Evolutionary conservation across 2,888 invertebrate genomes (phyloP).

Genomic region (Drosophila nigricruria): DNA sequence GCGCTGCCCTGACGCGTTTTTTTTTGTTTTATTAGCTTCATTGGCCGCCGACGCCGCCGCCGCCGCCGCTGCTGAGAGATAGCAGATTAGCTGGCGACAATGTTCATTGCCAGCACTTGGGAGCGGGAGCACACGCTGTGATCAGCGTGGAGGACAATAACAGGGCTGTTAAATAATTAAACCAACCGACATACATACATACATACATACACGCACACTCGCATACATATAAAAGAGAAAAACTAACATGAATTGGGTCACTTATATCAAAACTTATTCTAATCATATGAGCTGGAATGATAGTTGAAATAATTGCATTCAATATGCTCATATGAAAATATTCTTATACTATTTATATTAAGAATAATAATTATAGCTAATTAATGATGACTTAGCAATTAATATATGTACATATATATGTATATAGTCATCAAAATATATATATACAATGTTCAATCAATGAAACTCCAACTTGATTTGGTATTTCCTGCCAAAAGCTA

Average conservation of each 20-base stretch:
- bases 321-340: too few species aligned
- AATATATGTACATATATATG: too few species aligned
- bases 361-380: constrained; percentile 12
- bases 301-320: not conserved
- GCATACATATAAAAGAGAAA: not conserved
- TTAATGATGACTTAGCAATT: too few species aligned
- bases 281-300: not conserved
- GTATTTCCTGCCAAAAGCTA: too few species aligned
- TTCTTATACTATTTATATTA: not conserved
- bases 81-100: constrained; percentile 37
- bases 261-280: not conserved
- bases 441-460: too few species aligned
- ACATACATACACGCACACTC: not conserved
- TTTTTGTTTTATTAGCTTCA: constrained; percentile 36
- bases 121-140: constrained; percentile 24
- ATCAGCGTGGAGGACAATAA: constrained; percentile 13
- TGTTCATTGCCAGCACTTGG: constrained; percentile 12
- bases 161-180: constrained; percentile 1
- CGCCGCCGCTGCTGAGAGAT: constrained; percentile 40
- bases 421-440: too few species aligned
- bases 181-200: not conserved
- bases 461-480: too few species aligned
- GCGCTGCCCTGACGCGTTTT: not conserved
- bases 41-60: constrained; percentile 29
- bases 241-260: not conserved